These are phyloP conservation scores for Leptosomus discolor DNA, from an alignment of 2,113 vertebrate genomes.

Conservation along the genomic window DNA sequence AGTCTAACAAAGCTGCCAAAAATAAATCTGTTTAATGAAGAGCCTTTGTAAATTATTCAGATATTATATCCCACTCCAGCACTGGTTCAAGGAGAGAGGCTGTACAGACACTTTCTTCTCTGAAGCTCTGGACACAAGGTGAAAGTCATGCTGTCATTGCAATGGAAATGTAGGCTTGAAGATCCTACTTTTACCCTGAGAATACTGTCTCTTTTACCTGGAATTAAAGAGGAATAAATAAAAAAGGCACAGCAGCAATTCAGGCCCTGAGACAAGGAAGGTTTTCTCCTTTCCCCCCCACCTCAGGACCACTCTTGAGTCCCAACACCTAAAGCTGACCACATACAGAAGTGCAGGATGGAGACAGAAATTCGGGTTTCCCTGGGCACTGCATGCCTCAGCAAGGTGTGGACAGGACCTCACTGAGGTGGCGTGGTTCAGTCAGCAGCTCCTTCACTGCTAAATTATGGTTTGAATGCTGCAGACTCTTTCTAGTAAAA, in stretches of 20 bases:
- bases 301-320: background rate
- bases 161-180: background rate
- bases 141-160: background rate
- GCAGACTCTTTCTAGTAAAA: background rate
- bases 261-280: background rate
- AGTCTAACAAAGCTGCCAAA: conserved; percentile 35
- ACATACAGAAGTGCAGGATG: fast-evolving
- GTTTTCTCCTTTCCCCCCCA: background rate
- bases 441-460: background rate
- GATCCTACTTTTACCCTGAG: background rate
- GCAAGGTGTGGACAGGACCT: background rate
- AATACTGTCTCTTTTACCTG: background rate
- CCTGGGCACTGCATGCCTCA: background rate
- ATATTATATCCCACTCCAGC: background rate
- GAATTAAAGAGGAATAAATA: background rate
- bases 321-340: background rate
- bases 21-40: conserved; percentile 54
- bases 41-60: conserved; percentile 61
- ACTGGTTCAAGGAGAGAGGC: background rate
- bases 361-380: background rate
- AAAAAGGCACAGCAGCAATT: background rate
- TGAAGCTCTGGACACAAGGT: background rate
- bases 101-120: conserved; percentile 6
- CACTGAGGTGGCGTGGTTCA: background rate
- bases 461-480: background rate